Percentiles rank a stretch among this genome's conserved stretches.
These are phyloP conservation scores for Neogobius melanostomus DNA, from an alignment of 2,113 vertebrate genomes.

Conservation along the genomic window DNA sequence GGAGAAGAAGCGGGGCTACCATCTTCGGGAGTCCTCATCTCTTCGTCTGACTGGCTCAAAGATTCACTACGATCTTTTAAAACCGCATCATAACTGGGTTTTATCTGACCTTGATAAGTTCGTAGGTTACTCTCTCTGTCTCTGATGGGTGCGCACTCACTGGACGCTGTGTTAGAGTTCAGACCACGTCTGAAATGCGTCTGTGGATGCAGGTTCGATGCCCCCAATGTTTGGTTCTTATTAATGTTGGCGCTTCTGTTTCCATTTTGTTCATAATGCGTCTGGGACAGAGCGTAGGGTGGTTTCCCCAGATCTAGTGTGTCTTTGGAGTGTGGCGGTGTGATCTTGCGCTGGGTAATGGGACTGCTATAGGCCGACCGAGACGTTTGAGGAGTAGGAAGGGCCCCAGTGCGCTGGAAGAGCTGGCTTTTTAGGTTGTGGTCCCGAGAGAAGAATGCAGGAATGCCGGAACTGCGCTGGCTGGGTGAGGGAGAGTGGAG, in stretches of 20 bases:
- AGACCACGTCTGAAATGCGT: constrained; percentile 37
- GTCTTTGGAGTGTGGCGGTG: constrained; percentile 58
- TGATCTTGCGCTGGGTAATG: constrained; percentile 44
- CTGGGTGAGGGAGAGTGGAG: constrained; percentile 50
- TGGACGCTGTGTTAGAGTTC: constrained; percentile 40
- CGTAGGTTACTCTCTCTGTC: constrained; percentile 46
- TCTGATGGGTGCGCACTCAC: neutral
- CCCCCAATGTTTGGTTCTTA: constrained; percentile 54
- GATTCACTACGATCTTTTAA: constrained; percentile 43
- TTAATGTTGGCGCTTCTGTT: constrained; percentile 57
- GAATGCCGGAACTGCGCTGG: constrained; percentile 42
- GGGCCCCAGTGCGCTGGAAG: constrained; percentile 48
- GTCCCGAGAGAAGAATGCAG: constrained; percentile 43
- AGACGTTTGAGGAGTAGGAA: constrained; percentile 48
- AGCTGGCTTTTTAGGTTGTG: constrained; percentile 56
- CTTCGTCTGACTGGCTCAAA: constrained; percentile 75
- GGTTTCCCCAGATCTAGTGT: constrained; percentile 53
- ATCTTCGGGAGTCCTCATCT: constrained; percentile 77
- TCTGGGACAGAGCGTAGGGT: neutral
- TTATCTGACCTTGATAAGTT: neutral
- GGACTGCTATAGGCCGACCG: constrained; percentile 74
- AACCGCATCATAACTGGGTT: neutral
- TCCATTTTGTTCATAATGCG: constrained; percentile 42
- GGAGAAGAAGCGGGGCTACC: constrained; percentile 61
- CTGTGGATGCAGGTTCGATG: constrained; percentile 32